phyloP scores from a whole-genome alignment of 2,797 vertebrate species.

The Lepus townsendii region DNA sequence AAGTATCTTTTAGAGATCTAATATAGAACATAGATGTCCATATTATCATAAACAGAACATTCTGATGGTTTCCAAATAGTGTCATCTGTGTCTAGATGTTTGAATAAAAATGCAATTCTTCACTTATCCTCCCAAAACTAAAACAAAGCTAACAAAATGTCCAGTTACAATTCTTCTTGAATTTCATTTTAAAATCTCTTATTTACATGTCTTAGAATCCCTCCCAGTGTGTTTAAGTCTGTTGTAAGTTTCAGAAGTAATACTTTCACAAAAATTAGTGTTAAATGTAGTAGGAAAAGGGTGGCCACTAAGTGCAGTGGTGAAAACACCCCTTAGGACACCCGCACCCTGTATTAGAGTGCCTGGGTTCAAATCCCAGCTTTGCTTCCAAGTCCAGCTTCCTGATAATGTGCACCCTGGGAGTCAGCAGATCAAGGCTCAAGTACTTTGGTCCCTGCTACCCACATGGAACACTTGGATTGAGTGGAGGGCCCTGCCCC shows the following conservation, averaged over 20 bases:
- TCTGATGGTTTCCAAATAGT: slow-evolving; percentile 3
- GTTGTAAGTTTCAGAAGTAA: slow-evolving; percentile 32
- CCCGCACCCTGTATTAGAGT: too few relatives aligned
- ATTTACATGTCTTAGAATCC: slow-evolving; percentile 14
- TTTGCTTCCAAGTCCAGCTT: too few relatives aligned
- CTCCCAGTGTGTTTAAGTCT: slow-evolving; percentile 46
- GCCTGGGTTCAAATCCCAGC: too few relatives aligned
- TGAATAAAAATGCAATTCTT: slow-evolving; percentile 7
- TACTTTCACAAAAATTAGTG: slow-evolving; percentile 32
- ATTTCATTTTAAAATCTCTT: slow-evolving; percentile 40
- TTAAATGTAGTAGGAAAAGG: neutral
- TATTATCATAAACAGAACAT: slow-evolving; percentile 17
- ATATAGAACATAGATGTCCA: neutral
- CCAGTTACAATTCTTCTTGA: neutral
- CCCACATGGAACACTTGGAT: too few relatives aligned
- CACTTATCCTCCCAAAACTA: slow-evolving; percentile 17
- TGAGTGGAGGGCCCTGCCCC: too few relatives aligned
- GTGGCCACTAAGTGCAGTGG: too few relatives aligned
- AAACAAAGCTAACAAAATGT: slow-evolving; percentile 39
- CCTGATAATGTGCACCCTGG: too few relatives aligned
- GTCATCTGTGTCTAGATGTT: neutral
- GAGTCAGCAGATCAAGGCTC: too few relatives aligned
- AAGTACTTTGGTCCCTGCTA: too few relatives aligned
- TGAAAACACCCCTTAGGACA: too few relatives aligned
- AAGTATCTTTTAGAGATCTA: neutral